Base-by-base conservation (phyloP, 2,797 vertebrate genomes). In the Acipenser transmontanus region DNA sequence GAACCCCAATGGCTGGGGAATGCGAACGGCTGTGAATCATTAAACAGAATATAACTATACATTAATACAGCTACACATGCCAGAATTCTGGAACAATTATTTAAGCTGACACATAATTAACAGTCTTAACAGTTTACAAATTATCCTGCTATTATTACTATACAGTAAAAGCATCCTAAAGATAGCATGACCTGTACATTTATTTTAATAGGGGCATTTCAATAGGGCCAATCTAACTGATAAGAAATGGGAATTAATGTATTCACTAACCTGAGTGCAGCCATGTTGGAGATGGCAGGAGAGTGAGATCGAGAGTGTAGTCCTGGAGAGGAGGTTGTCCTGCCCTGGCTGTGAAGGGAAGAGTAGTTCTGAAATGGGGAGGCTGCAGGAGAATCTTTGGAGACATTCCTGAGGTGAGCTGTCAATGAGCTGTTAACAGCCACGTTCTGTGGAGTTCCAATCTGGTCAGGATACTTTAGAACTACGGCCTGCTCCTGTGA, bases 231-330 rank as follows among this genome's bases (percentile, higher is more conserved):
- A 34, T 34, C 34, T 34, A 34, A 34, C 34, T 34, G 34, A 1
- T 34, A 34, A 34, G 4, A 34, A 34, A 34, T 34, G 34, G 34
- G 34, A 34, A 34, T 34, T 0, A 4, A 60, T 4, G 11, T 7
- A 60, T 52, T 66, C 34, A 51, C 83, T 68, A 59, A 98, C 97
- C 97, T 98, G 65, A 98, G 84, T 54, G 94, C 96, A 1, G 97
- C 97, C 97, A 99, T 99, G 80, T 94, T 98, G 71, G 91, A 93
- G 74, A 93, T 92, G 82, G 88, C 95, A 1, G 97, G 95, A 0
- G 96, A 98, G 11, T 95, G 94, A 0, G 91, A 86, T 0, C 95
- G 92, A 1, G 97, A 94, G 61, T 98, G 94, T 47, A 91, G 62
- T 51, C 86, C 91, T 1, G 94, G 95, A 0, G 92, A 93, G 0